phyloP scores from a whole-genome alignment of 2,797 vertebrate species.

The Rousettus madagascariensis region DNA sequence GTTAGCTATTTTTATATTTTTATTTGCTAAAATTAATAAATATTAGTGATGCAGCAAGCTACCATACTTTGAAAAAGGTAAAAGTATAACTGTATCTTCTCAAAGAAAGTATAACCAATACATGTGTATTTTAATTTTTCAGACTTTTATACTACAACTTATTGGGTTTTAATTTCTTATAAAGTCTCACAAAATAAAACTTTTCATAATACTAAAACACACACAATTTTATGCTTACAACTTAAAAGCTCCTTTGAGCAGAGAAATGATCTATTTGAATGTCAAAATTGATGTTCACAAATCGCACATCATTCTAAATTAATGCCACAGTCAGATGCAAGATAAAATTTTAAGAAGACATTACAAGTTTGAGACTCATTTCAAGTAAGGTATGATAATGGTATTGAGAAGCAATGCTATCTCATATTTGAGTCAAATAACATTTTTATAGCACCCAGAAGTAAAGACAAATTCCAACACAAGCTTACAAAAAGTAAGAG shows the following conservation, averaged over 20 bases:
- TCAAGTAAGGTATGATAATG: constrained; percentile 12
- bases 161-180: background rate
- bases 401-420: background rate
- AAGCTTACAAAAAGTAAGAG: background rate
- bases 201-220: background rate
- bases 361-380: constrained; percentile 35
- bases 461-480: background rate
- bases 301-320: background rate
- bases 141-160: background rate
- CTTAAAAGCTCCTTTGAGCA: background rate
- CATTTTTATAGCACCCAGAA: background rate
- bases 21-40: background rate
- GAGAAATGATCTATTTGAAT: constrained; percentile 19
- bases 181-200: constrained; percentile 3
- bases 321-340: background rate
- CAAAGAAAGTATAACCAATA: background rate
- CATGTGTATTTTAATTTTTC: background rate
- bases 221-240: background rate
- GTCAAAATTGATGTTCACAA: background rate
- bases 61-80: background rate
- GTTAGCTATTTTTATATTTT: background rate
- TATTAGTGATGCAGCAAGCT: background rate
- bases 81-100: background rate
- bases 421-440: constrained; percentile 28
- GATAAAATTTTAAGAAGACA: background rate